phyloP scores from a whole-genome alignment of 2,113 vertebrate species.

The Barnardius zonarius region DNA sequence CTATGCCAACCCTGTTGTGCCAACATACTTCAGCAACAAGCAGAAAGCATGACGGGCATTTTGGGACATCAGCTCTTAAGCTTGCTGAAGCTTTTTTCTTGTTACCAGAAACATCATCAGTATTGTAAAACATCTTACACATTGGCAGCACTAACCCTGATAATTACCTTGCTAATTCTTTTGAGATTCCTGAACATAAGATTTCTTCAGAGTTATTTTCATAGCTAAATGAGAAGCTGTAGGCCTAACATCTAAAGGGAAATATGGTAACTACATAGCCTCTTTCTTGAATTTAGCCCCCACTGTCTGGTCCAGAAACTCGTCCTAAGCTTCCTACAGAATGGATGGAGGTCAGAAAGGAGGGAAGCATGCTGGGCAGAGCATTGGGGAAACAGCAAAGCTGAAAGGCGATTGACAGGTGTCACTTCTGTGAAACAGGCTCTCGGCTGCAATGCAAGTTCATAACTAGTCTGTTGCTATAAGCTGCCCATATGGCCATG shows the following conservation, averaged over 20 bases:
- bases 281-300: not conserved
- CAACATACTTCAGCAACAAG: not conserved
- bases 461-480: fast-evolving
- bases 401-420: not conserved
- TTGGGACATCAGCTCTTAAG: not conserved
- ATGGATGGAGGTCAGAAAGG: not conserved
- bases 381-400: not conserved
- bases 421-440: not conserved
- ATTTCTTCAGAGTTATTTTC: not conserved
- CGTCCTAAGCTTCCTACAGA: not conserved
- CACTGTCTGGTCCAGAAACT: not conserved
- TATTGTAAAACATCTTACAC: not conserved
- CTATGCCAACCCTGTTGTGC: not conserved
- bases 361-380: not conserved
- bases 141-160: not conserved
- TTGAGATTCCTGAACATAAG: not conserved
- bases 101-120: not conserved
- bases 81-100: not conserved
- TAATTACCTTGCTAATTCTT: not conserved
- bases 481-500: not conserved
- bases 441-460: not conserved
- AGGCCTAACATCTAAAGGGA: not conserved
- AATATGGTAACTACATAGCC: not conserved
- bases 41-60: not conserved
- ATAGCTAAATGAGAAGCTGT: not conserved